Evolutionary conservation across 2,113 vertebrate genomes (phyloP).

Genomic region (Nipponia nippon): DNA sequence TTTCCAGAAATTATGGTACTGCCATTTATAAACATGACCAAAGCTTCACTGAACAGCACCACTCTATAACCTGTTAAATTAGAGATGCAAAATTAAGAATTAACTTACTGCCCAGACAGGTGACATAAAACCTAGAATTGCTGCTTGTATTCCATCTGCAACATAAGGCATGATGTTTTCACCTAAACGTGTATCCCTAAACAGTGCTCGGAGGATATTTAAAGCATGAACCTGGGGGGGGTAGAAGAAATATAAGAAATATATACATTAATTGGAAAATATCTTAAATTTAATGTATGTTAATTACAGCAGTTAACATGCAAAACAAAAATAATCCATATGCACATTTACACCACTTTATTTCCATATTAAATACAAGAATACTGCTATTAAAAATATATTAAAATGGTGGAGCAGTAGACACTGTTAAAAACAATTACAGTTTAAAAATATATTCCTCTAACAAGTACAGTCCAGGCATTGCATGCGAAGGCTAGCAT

Average conservation of each 20-base stretch:
- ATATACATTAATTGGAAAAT: background rate
- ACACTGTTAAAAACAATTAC: background rate
- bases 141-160: slow-evolving; percentile 87
- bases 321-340: background rate
- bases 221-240: slow-evolving; percentile 90
- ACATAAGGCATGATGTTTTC: slow-evolving; percentile 92
- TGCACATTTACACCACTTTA: background rate
- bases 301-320: background rate
- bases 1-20: background rate
- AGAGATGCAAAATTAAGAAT: background rate
- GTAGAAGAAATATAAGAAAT: background rate
- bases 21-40: background rate
- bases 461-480: background rate
- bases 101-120: slow-evolving; percentile 94
- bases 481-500: background rate
- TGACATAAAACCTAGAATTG: slow-evolving; percentile 91
- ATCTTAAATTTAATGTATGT: background rate
- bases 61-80: background rate
- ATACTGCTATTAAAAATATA: background rate
- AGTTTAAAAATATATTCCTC: background rate
- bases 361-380: background rate
- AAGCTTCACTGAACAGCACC: background rate
- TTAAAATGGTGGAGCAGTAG: background rate
- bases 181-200: slow-evolving; percentile 90
- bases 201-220: slow-evolving; percentile 93